Conservation (phyloP, 2,797 vertebrate species). For the Fratercula arctica region DNA sequence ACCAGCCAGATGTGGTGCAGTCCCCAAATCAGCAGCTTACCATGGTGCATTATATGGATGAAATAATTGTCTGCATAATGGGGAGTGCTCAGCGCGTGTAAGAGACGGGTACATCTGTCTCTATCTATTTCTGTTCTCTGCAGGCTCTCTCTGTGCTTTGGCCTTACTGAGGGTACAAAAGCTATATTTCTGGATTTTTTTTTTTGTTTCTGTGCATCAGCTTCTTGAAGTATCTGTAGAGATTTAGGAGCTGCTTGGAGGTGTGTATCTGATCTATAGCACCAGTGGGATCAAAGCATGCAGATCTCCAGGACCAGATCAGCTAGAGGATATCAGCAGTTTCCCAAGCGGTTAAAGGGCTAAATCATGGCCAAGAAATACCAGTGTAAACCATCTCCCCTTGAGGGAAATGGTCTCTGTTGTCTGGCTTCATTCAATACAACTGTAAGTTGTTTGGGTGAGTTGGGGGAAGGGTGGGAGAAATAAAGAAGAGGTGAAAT, state of each 20-base stretch:
- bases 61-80: background rate
- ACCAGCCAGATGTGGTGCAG: slow-evolving; percentile 17
- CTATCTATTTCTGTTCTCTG: background rate
- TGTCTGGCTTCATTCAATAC: background rate
- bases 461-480: background rate
- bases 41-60: background rate
- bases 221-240: background rate
- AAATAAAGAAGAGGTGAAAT: background rate
- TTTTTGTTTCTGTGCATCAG: background rate
- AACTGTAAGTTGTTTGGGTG: background rate
- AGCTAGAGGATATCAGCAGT: background rate
- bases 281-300: background rate
- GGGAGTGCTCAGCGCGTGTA: background rate
- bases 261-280: background rate
- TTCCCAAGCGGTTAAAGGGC: background rate
- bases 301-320: background rate
- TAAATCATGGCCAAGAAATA: background rate
- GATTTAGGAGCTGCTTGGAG: background rate
- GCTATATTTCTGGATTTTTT: background rate
- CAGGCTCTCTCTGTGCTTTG: background rate
- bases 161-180: background rate
- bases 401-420: background rate
- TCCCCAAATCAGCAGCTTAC: slow-evolving; percentile 5
- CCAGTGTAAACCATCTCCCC: background rate
- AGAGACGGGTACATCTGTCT: background rate